Evolutionary conservation across 2,888 invertebrate species (phyloP), one percentile per base, ranked within the genome.

Genomic region (Polietes domitor): DNA sequence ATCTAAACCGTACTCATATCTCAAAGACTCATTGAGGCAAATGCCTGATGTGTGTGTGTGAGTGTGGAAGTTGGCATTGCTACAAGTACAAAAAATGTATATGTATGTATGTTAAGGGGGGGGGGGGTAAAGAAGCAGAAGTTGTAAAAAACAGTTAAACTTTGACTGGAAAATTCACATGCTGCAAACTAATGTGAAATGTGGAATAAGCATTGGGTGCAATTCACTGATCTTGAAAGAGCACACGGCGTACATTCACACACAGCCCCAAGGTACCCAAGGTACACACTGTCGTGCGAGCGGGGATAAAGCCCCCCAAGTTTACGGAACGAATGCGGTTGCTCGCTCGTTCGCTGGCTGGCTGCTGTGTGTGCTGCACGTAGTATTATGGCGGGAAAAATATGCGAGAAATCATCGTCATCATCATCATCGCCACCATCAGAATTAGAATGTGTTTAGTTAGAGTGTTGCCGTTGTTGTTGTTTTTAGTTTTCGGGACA

Each of bases 401-500:
- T 79, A 81, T 83, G 80, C 83, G 63, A 85, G 76, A 83, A 83
- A 81, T 81, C 85, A 85, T 83, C 80, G 77, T 80, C 77, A 43
- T 43, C 68, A 24, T 24, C 43, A 43, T 68, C 24, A 28, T 47
- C 19, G 21, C 17, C 37, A 70, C n/a, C 70, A 80, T 85, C 85
- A 87, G 90, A 89, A 89, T 90, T 89, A 90, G 89, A 89, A 89
- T 89, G 89, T 90, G 89, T 79, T 76, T 73, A 74, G 47, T 76
- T 73, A 74, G 47, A 81, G 78, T 81, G 68, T 77, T 78, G 43
- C 70, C 21, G 15, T 2, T 81, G 41, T 65, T 72, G 26, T 65
- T 77, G 43, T 55, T 53, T 24, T 58, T 77, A 86, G 88, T 89
- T 89, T 88, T 86, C 65, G 80, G 50, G 68, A 80, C 77, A 72